These are phyloP conservation scores for Cromileptes altivelis DNA, from an alignment of 2,113 vertebrate species.

Conservation along the genomic window DNA sequence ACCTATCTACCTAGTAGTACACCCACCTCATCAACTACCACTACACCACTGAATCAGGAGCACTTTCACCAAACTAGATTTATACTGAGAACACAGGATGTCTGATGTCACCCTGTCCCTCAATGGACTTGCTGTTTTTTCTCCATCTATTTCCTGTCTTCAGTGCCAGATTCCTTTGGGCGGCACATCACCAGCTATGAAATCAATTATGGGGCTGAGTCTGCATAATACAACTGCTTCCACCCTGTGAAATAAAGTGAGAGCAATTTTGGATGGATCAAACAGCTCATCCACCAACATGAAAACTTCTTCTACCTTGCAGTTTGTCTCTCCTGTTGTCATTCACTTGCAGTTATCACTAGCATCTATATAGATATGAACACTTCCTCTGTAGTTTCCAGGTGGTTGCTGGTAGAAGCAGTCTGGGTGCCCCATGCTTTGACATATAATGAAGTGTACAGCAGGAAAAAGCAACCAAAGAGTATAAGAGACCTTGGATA, in stretches of 20 bases:
- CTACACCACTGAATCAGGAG: not conserved
- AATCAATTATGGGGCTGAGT: slow-evolving; percentile 57
- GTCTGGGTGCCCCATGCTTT: not conserved
- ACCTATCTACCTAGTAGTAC: too few relatives aligned
- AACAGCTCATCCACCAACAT: not conserved
- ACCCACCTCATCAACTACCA: too few relatives aligned
- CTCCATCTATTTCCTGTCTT: slow-evolving; percentile 38
- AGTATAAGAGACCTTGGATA: not conserved
- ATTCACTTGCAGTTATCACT: not conserved
- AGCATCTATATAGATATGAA: not conserved
- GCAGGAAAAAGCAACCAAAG: not conserved
- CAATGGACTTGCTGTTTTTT: slow-evolving; percentile 5
- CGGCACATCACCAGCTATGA: slow-evolving; percentile 50
- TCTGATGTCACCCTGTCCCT: slow-evolving; percentile 23
- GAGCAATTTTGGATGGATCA: not conserved
- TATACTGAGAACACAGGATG: slow-evolving; percentile 15
- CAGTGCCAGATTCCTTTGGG: slow-evolving; percentile 55
- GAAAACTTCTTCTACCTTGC: not conserved
- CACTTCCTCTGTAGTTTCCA: not conserved
- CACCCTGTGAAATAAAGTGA: slow-evolving; percentile 12
- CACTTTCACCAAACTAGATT: not conserved
- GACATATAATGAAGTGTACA: slow-evolving; percentile 1
- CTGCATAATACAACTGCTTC: slow-evolving; percentile 42
- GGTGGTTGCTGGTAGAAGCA: not conserved
- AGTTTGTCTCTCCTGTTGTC: not conserved